phyloP scores from a whole-genome alignment of 2,797 vertebrate genomes.

The Setipinna tenuifilis region DNA sequence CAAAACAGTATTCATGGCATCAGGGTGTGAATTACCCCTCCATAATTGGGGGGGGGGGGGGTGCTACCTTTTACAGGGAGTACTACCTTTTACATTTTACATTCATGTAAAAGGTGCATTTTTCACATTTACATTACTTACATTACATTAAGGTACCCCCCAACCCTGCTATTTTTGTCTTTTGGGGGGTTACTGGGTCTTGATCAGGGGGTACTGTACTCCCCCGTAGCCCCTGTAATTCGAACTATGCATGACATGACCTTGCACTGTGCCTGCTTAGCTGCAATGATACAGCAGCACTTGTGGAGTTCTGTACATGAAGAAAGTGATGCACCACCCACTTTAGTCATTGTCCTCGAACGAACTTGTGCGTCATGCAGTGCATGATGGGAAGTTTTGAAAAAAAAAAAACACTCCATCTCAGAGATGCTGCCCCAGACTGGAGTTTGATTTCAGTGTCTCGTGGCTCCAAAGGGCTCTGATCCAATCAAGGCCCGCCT shows the following conservation, averaged over 20 bases:
- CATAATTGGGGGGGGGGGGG: no score
- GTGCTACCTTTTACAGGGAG: no score
- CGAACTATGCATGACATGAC: constrained; percentile 21
- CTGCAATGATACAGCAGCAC: background rate
- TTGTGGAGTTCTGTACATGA: background rate
- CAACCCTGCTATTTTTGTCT: no score
- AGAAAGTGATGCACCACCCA: constrained; percentile 1
- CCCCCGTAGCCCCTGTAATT: no score
- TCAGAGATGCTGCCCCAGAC: background rate
- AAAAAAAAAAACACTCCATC: background rate
- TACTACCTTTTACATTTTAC: no score
- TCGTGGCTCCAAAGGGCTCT: background rate
- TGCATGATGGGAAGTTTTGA: background rate
- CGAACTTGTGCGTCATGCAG: background rate
- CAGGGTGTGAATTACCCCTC: no score
- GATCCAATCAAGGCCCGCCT: background rate
- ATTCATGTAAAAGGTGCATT: no score
- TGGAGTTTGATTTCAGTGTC: background rate
- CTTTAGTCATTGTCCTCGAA: background rate
- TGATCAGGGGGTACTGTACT: no score
- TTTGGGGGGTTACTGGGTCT: no score
- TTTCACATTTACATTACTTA: no score
- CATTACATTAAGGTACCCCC: no score
- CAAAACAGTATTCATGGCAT: constrained; percentile 22
- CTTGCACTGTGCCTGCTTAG: constrained; percentile 21